These are phyloP conservation scores for Sphinx pinastri DNA, from an alignment of 2,888 invertebrate genomes.

Conservation along the genomic window DNA sequence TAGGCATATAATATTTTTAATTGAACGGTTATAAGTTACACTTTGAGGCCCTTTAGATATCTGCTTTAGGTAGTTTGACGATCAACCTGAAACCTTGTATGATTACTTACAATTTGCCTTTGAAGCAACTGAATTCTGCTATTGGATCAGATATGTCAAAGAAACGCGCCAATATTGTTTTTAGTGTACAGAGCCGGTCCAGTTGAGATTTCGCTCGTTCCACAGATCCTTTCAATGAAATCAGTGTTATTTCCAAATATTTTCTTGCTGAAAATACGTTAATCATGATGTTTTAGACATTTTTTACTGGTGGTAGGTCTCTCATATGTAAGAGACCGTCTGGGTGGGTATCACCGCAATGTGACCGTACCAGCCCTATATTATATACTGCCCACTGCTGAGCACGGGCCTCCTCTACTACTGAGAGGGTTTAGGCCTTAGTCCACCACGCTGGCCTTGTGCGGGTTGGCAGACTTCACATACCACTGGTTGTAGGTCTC, in stretches of 20 bases:
- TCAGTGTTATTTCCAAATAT: constrained; percentile 47
- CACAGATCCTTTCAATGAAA: constrained; percentile 49
- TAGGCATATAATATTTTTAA: too few relatives aligned
- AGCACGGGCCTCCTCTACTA: too few relatives aligned
- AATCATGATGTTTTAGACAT: background rate
- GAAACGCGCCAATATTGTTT: constrained; percentile 48
- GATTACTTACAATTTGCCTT: constrained; percentile 27
- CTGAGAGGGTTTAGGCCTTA: too few relatives aligned
- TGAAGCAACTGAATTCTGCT: constrained; percentile 34
- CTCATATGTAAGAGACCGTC: too few relatives aligned
- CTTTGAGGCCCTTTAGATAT: background rate
- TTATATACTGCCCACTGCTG: too few relatives aligned
- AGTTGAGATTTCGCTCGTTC: constrained; percentile 51
- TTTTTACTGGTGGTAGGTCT: too few relatives aligned
- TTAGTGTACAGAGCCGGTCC: constrained; percentile 54
- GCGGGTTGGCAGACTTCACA: too few relatives aligned
- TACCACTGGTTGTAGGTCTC: too few relatives aligned
- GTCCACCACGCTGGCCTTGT: too few relatives aligned
- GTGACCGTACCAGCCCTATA: too few relatives aligned
- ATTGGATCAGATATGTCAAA: constrained; percentile 39
- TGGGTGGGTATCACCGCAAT: too few relatives aligned
- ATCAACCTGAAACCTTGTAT: background rate
- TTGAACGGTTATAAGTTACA: background rate
- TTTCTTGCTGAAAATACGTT: constrained; percentile 43
- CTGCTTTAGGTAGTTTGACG: too few relatives aligned